Base-by-base conservation (phyloP, 1,140 invertebrate genomes). In the Thereuonema tuberculata region DNA sequence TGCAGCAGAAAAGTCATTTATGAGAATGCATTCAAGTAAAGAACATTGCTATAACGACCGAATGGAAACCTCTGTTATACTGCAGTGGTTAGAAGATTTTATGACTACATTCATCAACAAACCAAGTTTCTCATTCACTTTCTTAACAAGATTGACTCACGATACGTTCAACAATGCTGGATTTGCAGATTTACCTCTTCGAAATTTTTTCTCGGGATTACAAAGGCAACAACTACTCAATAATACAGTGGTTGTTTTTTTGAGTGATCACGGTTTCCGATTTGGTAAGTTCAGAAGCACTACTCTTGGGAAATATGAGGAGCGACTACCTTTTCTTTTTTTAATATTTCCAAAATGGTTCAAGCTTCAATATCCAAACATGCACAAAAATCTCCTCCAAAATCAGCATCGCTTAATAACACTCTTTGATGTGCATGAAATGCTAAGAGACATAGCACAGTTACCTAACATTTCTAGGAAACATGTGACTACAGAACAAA, bases 251-350 rank as follows among this genome's bases (percentile, higher is more conserved):
- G 37, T 82, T 0, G 66, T 82, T 31, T 73, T 80, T 28, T 75
- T 77, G 62, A 78, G 77, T 62, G 81, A 82, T 62, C 81, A 82
- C 63, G 81, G 80, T 15, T 74, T 78, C 60, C 62, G 81, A 25
- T 80, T 77, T 63, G 78, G 77, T 50, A 61, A 65, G 24, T 72
- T 81, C 57, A 60, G 78, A 3, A 63, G 75, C 56, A 77, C 77
- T 0, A 71, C 73, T 56, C 64, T 78, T 1, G 81, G 81, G 0
- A 73, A 75, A 61, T 63, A 80, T 3, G 80, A 82, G 66, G 80
- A 81, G 65, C 64, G 76, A 43, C 70, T 82, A 59, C 81, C 81
- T 20, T 78, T 80, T 64, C 71, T 81, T 60, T 74, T 72, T 53
- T 49, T 81, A 1, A 66, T 74, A 20, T 61, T 81, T 5, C 79